Evolutionary conservation across 2,797 vertebrate species (phyloP).

Genomic region (Eurystomus glaucurus): DNA sequence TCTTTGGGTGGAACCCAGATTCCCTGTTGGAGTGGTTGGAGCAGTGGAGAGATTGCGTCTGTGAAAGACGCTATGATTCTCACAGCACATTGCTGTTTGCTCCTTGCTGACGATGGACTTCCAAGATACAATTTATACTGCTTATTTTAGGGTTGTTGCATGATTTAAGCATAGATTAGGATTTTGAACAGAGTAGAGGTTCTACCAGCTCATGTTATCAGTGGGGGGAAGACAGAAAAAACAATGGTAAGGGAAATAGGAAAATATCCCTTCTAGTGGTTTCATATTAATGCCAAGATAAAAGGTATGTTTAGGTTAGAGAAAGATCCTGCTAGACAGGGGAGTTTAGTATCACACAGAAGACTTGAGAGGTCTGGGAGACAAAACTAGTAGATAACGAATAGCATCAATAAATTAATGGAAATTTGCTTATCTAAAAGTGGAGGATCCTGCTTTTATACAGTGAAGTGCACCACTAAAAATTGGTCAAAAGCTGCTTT

Average conservation of each 20-base stretch:
- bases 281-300: neutral
- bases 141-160: constrained; percentile 14
- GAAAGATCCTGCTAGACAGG: neutral
- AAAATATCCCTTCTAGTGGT: neutral
- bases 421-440: neutral
- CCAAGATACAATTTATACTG: neutral
- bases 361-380: neutral
- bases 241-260: neutral
- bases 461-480: neutral
- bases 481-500: neutral
- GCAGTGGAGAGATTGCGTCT: neutral
- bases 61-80: neutral
- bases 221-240: neutral
- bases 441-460: neutral
- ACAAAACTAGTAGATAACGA: neutral
- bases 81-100: neutral
- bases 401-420: neutral
- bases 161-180: neutral
- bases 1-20: constrained; percentile 3
- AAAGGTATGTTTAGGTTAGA: neutral
- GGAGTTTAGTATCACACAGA: neutral
- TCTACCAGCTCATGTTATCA: neutral
- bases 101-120: neutral
- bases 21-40: neutral
- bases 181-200: neutral